These are phyloP conservation scores for Halichondria panicea DNA, from an alignment of 37 sponge, comb jelly and placozoan species.

Conservation along the genomic window DNA sequence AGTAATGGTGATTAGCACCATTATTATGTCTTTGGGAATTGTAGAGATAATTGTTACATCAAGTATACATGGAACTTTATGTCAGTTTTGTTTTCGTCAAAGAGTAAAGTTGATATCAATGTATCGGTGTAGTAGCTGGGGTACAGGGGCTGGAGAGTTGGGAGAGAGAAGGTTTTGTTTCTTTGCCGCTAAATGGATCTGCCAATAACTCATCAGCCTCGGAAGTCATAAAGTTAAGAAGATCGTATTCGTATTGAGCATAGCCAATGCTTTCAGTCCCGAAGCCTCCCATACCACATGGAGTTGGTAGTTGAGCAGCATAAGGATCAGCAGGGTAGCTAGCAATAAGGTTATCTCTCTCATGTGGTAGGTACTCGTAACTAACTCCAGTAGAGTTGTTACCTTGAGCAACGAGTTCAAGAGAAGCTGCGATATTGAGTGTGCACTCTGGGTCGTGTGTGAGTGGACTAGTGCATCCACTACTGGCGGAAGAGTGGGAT, in stretches of 20 bases:
- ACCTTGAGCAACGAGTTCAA: slow-evolving; percentile 17
- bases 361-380: background rate
- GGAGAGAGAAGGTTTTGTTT: background rate
- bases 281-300: too few species aligned
- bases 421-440: slow-evolving; percentile 22
- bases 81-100: too few species aligned
- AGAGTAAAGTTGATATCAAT: too few species aligned
- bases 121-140: background rate
- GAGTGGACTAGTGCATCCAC: slow-evolving; percentile 11
- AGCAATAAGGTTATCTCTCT: background rate
- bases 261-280: too few species aligned
- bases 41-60: too few species aligned
- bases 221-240: slow-evolving; percentile 8
- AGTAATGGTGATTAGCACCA: too few species aligned
- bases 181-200: slow-evolving; percentile 8
- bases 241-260: slow-evolving; percentile 20
- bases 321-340: background rate
- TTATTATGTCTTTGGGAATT: too few species aligned
- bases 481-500: background rate
- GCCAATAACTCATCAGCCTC: slow-evolving; percentile 18
- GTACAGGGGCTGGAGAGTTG: background rate
- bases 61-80: too few species aligned
- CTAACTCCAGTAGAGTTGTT: background rate
- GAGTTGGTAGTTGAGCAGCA: background rate
- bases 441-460: background rate